A percentile compares a stretch with the other conserved stretches of the same genome.
Evolutionary conservation across 2,797 vertebrate genomes (phyloP).

Genomic region (Diceros bicornis): DNA sequence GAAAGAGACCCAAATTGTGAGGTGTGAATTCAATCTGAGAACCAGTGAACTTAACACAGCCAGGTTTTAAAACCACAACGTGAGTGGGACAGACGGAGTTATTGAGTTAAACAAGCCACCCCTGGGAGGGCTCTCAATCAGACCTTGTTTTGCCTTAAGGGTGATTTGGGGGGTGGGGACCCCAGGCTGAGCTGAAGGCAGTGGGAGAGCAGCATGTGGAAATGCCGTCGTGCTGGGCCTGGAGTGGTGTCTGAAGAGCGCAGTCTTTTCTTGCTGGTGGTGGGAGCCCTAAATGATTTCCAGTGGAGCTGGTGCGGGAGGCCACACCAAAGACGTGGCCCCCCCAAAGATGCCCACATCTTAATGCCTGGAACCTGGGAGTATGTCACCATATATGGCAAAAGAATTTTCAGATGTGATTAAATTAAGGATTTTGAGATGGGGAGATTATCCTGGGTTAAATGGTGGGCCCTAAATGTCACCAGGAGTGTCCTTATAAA

Average conservation of each 20-base stretch:
- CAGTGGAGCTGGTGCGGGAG: not conserved
- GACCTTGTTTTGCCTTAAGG: not conserved
- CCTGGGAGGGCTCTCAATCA: not conserved
- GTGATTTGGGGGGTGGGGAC: not conserved
- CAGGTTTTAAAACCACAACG: not conserved
- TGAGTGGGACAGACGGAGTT: not conserved
- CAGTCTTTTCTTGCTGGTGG: not conserved
- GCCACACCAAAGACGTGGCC: not conserved
- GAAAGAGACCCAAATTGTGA: not conserved
- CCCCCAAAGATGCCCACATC: not conserved
- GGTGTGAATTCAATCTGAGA: not conserved
- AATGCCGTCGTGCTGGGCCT: not conserved
- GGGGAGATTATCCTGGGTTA: not conserved
- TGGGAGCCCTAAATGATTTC: not conserved
- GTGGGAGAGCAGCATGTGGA: not conserved
- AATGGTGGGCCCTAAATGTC: not conserved
- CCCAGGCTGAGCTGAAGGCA: not conserved
- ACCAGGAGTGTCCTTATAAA: not conserved
- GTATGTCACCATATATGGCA: not conserved
- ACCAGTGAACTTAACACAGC: not conserved
- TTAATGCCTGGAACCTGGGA: not conserved
- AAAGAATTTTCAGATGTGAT: not conserved
- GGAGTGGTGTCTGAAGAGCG: too few relatives aligned
- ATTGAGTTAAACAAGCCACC: not conserved
- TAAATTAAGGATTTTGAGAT: not conserved